phyloP scores from a whole-genome alignment of 2,797 vertebrate genomes.

The Harpagifer antarcticus region DNA sequence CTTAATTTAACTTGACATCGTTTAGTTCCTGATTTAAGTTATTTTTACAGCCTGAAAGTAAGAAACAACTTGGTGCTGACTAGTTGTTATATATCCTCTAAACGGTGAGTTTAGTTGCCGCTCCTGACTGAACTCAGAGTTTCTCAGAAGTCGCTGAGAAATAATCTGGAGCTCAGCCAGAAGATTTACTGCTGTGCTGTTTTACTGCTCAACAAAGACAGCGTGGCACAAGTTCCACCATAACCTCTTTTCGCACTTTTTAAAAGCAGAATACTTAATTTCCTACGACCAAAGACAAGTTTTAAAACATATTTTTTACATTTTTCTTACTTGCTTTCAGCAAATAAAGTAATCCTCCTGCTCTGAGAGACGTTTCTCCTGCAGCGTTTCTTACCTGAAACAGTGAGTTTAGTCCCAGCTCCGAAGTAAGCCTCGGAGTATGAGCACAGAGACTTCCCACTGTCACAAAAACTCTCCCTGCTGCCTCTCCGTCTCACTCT shows the following conservation, averaged over 20 bases:
- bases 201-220: not conserved
- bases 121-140: conserved; percentile 64
- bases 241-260: not conserved
- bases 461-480: conserved; percentile 34
- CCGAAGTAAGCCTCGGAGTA: no score
- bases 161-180: conserved; percentile 47
- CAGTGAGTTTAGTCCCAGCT: conserved; percentile 83
- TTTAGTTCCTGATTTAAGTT: not conserved
- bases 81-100: no score
- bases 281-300: not conserved
- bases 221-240: not conserved
- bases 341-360: not conserved
- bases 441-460: conserved; percentile 40
- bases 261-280: not conserved
- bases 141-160: conserved; percentile 44
- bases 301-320: not conserved
- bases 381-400: conserved; percentile 79
- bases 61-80: no score
- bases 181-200: not conserved
- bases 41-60: no score
- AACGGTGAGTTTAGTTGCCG: conserved; percentile 83
- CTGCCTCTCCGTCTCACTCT: not conserved
- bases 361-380: not conserved
- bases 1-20: no score
- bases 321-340: not conserved